Evolutionary conservation across 2,888 invertebrate genomes (phyloP).

Genomic region (Sceliomorpha sp.): DNA sequence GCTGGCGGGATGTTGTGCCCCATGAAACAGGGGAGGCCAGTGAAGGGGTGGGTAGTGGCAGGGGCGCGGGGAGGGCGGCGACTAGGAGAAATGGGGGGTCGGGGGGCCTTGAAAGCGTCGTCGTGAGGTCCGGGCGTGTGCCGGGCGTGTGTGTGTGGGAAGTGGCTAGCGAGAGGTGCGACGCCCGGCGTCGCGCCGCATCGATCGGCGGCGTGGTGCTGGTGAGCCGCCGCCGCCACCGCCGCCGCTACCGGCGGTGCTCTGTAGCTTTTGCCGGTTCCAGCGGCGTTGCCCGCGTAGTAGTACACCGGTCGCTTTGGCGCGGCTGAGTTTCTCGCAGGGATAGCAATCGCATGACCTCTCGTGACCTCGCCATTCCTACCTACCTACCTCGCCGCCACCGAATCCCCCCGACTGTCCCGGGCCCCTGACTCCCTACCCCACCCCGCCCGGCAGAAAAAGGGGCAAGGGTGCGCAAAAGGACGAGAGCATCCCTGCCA

Average conservation of each 20-base stretch:
- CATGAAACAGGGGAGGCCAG: neutral
- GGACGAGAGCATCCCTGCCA: conserved; percentile 35
- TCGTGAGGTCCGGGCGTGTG: conserved; percentile 54
- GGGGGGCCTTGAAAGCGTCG: conserved; percentile 49
- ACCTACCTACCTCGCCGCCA: conserved; percentile 17
- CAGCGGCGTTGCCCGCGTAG: conserved; percentile 25
- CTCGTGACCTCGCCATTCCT: conserved; percentile 55
- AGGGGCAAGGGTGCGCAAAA: conserved; percentile 36
- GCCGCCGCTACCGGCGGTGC: conserved; percentile 47
- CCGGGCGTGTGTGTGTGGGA: conserved; percentile 19
- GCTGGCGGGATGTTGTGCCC: too few species aligned
- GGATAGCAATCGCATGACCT: conserved; percentile 68
- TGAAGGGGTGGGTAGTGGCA: conserved; percentile 37
- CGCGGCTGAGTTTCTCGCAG: conserved; percentile 39
- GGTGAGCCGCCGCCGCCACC: conserved; percentile 36
- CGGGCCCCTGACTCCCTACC: too few species aligned
- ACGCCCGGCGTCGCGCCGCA: conserved; percentile 79
- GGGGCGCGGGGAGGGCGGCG: conserved; percentile 30
- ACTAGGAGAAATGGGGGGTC: too few species aligned
- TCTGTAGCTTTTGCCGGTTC: conserved; percentile 54
- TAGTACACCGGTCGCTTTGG: conserved; percentile 33
- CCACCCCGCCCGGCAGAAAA: conserved; percentile 28
- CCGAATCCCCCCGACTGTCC: neutral
- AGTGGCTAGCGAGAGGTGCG: conserved; percentile 74
- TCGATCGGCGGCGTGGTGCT: conserved; percentile 72